Evolutionary conservation across 92 coral and sea anemone genomes (phyloP), one percentile per base, ranked within the genome.

Genomic region (Pocillopora grandis): DNA sequence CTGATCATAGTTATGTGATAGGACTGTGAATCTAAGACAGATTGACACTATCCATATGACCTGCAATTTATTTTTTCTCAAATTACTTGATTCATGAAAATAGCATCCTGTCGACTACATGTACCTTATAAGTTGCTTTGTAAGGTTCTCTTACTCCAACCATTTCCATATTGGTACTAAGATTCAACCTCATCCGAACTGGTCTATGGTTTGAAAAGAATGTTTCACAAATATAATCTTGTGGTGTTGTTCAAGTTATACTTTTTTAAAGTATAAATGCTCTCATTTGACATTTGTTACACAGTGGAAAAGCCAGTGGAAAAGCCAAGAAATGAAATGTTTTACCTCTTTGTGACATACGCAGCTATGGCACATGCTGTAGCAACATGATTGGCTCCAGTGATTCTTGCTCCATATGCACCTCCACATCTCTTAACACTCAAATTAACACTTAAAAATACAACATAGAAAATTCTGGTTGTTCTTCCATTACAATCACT

Each of bases 91-190:
- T 42, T 42, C 52, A 42, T 7, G 8, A 42, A 42, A 42, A 42
- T 42, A 42, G 12, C 4, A 27, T 4, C 15, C 71, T 9, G 27
- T 9, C 21, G 17, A 37, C 19, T 27, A 12, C 42, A 16, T 42
- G 73, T 80, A 93, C 98, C 91, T 88, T 91, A 87, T 95, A 95
- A 9, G 88, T 80, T 1, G 91, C 98, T 72, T 92, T 77, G 85
- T 78, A 95, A 57, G 98, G 95, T 42, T 89, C 90, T 21, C 98
- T 80, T 65, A 91, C 80, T 58, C 98, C 98, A 65, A 91, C 87
- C 94, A 89, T 83, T 58, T 87, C 91, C 98, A 95, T 93, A 84
- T 93, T 93, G 9, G 98, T 95, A 88, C 91, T 90, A 56, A 95
- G 85, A 87, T 84, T 85, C 91, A 93, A 81, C 86, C 85, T 62